phyloP scores from a whole-genome alignment of 2,888 invertebrate genomes.

The Seira musarum region DNA sequence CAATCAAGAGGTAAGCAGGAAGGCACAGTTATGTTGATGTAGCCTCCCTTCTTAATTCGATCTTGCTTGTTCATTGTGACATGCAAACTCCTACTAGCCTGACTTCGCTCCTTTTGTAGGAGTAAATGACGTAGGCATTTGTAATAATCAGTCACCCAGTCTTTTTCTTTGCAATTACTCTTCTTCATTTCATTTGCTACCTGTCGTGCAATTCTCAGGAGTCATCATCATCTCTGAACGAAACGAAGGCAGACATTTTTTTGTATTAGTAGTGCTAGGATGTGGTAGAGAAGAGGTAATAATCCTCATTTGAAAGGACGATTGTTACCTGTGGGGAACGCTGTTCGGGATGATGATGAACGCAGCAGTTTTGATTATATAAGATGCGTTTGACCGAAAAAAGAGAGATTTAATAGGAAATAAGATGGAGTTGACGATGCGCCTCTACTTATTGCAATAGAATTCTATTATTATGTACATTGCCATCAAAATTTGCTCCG shows the following conservation, averaged over 20 bases:
- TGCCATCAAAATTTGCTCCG: constrained; percentile 16
- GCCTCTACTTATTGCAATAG: constrained; percentile 29
- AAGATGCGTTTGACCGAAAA: constrained; percentile 46
- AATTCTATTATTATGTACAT: constrained; percentile 32
- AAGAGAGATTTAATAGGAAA: constrained; percentile 1
- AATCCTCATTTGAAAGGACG: neutral
- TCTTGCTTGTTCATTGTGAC: neutral
- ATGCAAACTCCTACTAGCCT: constrained; percentile 7
- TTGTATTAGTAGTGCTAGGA: too few species aligned
- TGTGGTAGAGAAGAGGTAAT: too few species aligned
- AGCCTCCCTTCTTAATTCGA: constrained; percentile 10
- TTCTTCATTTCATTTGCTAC: constrained; percentile 10
- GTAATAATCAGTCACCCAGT: constrained; percentile 1
- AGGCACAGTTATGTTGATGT: constrained; percentile 36
- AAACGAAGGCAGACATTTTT: too few species aligned
- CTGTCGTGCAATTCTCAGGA: neutral
- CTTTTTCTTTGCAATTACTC: constrained; percentile 6
- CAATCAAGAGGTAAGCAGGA: constrained; percentile 40
- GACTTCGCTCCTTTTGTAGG: neutral
- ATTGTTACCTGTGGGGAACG: neutral
- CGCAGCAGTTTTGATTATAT: neutral
- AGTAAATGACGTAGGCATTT: constrained; percentile 5
- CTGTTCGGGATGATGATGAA: constrained; percentile 14
- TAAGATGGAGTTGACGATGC: neutral
- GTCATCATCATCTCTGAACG: neutral